These are phyloP conservation scores for Atrichornis clamosus DNA, from an alignment of 2,113 vertebrate species.

Conservation along the genomic window DNA sequence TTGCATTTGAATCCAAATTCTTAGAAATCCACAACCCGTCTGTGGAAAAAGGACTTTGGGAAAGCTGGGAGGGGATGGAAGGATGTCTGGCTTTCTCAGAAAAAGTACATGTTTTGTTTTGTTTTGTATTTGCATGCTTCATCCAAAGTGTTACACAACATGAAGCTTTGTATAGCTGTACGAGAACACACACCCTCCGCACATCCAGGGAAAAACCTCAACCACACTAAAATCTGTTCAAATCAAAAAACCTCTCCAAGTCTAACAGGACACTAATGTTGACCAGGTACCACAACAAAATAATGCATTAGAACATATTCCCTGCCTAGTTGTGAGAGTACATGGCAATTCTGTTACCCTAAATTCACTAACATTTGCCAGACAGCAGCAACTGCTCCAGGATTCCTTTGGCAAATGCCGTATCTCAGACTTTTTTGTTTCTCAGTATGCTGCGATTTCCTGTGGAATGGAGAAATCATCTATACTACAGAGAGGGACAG, in stretches of 20 bases:
- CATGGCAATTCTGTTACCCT: background rate
- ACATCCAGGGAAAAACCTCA: background rate
- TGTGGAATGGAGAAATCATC: background rate
- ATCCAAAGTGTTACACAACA: conserved; percentile 26
- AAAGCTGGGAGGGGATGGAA: background rate
- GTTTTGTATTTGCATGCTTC: background rate
- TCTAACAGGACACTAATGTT: background rate
- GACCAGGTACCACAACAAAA: background rate
- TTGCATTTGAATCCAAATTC: background rate
- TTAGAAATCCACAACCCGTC: background rate
- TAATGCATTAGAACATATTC: background rate
- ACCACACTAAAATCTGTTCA: background rate
- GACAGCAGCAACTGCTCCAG: background rate
- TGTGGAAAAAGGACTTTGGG: background rate
- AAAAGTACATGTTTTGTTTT: background rate
- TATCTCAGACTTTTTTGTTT: background rate
- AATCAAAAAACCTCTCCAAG: background rate
- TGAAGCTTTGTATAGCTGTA: background rate
- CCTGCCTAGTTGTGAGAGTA: background rate
- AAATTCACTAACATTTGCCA: background rate
- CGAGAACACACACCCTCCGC: background rate
- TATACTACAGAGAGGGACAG: background rate
- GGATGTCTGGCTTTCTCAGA: background rate
- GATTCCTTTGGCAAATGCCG: background rate
- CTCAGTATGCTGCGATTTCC: background rate